Conservation (phyloP, 1,140 invertebrate species). For the Uloborus diversus region DNA sequence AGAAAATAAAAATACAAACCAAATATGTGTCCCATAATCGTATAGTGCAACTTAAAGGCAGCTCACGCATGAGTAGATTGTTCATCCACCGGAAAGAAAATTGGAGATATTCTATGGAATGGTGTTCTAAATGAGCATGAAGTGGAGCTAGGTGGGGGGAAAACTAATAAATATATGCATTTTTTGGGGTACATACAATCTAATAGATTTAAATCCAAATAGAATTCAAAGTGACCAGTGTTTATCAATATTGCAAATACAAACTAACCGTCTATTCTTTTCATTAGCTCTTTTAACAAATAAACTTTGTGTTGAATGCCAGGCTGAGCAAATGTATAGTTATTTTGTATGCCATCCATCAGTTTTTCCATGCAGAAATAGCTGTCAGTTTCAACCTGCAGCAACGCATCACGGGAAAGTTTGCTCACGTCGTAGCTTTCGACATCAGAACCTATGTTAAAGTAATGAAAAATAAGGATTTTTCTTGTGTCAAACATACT, state of each 20-base stretch:
- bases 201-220: too few species aligned
- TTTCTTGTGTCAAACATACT: too few species aligned
- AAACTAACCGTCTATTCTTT: constrained; percentile 87
- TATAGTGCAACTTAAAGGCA: constrained; percentile 97
- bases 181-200: too few species aligned
- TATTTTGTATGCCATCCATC: constrained; percentile 98
- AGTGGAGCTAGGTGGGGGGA: constrained; percentile 73
- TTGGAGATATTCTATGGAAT: constrained; percentile 97
- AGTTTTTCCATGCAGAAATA: constrained; percentile 99
- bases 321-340: constrained; percentile 99
- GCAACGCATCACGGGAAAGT: constrained; percentile 78
- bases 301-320: constrained; percentile 96
- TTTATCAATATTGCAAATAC: background rate
- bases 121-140: constrained; percentile 90
- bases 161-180: constrained; percentile 4
- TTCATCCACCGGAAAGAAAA: constrained; percentile 99
- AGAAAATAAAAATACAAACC: constrained; percentile 62
- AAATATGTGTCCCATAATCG: constrained; percentile 99
- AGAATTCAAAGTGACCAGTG: too few species aligned
- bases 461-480: too few species aligned
- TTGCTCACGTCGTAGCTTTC: constrained; percentile 88
- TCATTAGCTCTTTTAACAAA: constrained; percentile 91
- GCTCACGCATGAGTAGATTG: constrained; percentile 96
- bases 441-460: constrained; percentile 75
- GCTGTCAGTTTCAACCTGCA: constrained; percentile 96